These are phyloP conservation scores for Toxonevra muliebris DNA, from an alignment of 2,888 invertebrate genomes.

Conservation along the genomic window DNA sequence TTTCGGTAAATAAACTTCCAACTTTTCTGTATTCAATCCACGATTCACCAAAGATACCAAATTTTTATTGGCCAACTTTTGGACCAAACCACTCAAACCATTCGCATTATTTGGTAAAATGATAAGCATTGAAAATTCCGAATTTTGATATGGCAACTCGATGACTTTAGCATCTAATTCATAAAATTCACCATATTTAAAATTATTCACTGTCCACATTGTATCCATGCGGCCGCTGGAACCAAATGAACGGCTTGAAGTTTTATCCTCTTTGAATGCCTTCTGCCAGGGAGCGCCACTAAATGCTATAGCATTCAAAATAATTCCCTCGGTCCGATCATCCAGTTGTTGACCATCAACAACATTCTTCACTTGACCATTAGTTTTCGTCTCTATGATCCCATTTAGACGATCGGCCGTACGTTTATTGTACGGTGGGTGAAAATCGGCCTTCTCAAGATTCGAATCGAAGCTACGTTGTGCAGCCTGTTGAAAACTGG, in stretches of 20 bases:
- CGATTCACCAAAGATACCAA: slow-evolving; percentile 67
- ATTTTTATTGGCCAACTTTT: slow-evolving; percentile 70
- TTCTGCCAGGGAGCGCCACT: slow-evolving; percentile 54
- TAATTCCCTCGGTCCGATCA: slow-evolving; percentile 57
- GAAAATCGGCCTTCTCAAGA: slow-evolving; percentile 74
- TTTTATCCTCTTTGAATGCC: slow-evolving; percentile 53
- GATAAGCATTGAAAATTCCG: slow-evolving; percentile 77
- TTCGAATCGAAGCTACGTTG: slow-evolving; percentile 73
- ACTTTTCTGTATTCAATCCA: slow-evolving; percentile 67
- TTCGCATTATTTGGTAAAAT: slow-evolving; percentile 76
- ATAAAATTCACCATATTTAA: slow-evolving; percentile 65
- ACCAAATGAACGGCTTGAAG: slow-evolving; percentile 50
- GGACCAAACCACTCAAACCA: slow-evolving; percentile 72
- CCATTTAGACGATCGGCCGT: slow-evolving; percentile 75
- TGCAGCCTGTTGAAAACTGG: slow-evolving; percentile 70
- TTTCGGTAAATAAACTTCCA: slow-evolving; percentile 77
- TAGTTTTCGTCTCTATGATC: slow-evolving; percentile 83
- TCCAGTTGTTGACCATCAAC: slow-evolving; percentile 67
- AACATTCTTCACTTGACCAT: slow-evolving; percentile 81
- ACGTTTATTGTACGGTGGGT: slow-evolving; percentile 63
- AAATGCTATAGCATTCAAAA: slow-evolving; percentile 54
- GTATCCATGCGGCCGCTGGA: slow-evolving; percentile 55
- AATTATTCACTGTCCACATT: slow-evolving; percentile 58
- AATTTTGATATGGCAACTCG: slow-evolving; percentile 77
- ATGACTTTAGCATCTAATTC: slow-evolving; percentile 70